Base-by-base conservation (phyloP, 2,888 invertebrate genomes). In the Oscheius sp. region DNA sequence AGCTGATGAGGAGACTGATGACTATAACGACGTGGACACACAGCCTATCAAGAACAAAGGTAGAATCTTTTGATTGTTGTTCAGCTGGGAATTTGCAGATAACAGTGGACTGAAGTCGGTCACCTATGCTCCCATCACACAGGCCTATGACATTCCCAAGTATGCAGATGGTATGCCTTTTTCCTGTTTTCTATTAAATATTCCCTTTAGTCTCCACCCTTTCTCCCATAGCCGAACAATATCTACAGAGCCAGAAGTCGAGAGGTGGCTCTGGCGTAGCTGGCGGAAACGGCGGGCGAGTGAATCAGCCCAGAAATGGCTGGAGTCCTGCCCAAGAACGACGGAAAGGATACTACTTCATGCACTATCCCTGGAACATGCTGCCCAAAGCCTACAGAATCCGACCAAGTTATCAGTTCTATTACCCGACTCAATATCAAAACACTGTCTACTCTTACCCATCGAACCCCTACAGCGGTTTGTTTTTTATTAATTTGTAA, bases 281-380 rank as follows among this genome's bases (percentile, higher is more conserved):
- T 42, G 42, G 42, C 7, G 42, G 42, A 7, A 42, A 42, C 42
- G 7, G 7, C 7, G 42, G 42, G 0, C 42, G 42, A 5, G 42
- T 42, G 7, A 42, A 42, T 42, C 42, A 42, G 42, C 42, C 42
- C 42, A 42, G 42, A 42, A 42, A 7, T 7, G 42, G 42, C 42
- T 42, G 42, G 42, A 42, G 42, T 0, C 42, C 42, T 42, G 42
- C 42, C 3, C 42, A 42, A 7, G 42, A 42, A 29, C 53, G 55
- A n/a, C 4, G 70, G 29, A 70, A 70, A 35, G 82, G 82, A 4
- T 80, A 80, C 70, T 80, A 70, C 72, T 82, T 78, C 74, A 79
- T 80, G 65, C 82, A 82, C 66, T 82, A 82, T 55, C 82, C 82
- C 62, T 82, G 82, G 82, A 75, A 78, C 63, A 66, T 74, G 3